Percentiles rank a stretch among this genome's conserved stretches.
These are phyloP conservation scores for Heloderma charlesbogerti DNA, from an alignment of 2,113 vertebrate species.

Conservation along the genomic window DNA sequence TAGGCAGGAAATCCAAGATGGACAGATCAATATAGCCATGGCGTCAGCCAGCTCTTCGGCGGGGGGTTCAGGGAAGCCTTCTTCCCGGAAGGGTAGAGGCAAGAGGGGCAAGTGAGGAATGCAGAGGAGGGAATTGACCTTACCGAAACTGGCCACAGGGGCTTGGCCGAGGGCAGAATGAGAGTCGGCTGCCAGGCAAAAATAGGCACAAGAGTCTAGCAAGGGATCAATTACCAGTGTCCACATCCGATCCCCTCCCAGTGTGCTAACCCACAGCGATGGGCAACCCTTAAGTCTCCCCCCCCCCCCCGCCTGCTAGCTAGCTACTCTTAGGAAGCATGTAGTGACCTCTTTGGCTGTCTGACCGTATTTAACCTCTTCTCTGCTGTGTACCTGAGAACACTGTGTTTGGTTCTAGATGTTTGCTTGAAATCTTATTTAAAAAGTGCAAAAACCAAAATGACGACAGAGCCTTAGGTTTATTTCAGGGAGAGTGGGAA, in stretches of 20 bases:
- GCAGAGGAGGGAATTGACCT: background rate
- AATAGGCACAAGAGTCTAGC: constrained; percentile 40
- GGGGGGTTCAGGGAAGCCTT: constrained; percentile 69
- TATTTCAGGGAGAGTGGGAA: background rate
- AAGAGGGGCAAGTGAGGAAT: constrained; percentile 89
- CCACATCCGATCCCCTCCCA: constrained; percentile 70
- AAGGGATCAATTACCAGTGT: constrained; percentile 63
- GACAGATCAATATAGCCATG: constrained; percentile 93
- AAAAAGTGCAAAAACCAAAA: background rate
- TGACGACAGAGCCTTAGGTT: background rate
- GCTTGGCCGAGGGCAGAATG: constrained; percentile 8
- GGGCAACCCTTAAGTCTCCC: constrained; percentile 61
- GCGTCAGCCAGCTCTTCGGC: constrained; percentile 77
- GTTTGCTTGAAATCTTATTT: background rate
- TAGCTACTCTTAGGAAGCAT: constrained; percentile 40
- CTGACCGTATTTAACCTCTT: constrained; percentile 67
- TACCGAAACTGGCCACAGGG: background rate
- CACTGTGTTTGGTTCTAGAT: constrained; percentile 24
- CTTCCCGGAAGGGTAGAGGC: constrained; percentile 88
- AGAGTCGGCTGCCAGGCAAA: constrained; percentile 32
- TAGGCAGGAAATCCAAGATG: constrained; percentile 94
- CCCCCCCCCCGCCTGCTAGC: constrained; percentile 46
- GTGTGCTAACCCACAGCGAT: constrained; percentile 47
- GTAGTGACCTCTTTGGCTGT: constrained; percentile 28
- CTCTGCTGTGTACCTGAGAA: constrained; percentile 36